phyloP scores from a whole-genome alignment of 1,140 invertebrate species.

The Antheraea pernyi region DNA sequence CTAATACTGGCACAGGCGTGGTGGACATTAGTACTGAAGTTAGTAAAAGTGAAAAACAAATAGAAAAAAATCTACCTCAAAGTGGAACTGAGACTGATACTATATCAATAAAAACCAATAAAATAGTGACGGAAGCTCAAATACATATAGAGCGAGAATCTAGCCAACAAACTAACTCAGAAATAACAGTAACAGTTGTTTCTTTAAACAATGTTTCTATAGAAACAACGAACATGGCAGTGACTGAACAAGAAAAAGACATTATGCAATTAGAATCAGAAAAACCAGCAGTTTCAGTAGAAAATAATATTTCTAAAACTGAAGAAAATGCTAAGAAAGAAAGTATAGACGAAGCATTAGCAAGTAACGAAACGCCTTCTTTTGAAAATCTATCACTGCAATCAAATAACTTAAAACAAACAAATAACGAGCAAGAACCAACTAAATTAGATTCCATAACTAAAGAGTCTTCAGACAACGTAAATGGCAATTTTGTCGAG shows the following conservation, averaged over 20 bases:
- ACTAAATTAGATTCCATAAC: neutral
- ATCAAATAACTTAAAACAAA: neutral
- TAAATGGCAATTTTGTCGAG: neutral
- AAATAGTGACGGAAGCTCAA: constrained; percentile 76
- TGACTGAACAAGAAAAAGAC: constrained; percentile 19
- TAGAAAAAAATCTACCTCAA: constrained; percentile 54
- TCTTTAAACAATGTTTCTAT: constrained; percentile 64
- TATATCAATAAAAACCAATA: constrained; percentile 71
- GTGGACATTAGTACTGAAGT: constrained; percentile 46
- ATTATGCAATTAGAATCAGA: neutral
- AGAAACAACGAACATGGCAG: constrained; percentile 52
- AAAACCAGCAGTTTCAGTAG: constrained; percentile 12
- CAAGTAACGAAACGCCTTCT: neutral
- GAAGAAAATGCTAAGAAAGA: neutral
- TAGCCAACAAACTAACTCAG: constrained; percentile 62
- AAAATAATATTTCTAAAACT: constrained; percentile 1
- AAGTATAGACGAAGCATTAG: constrained; percentile 11
- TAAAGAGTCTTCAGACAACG: neutral
- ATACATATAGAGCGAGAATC: constrained; percentile 73
- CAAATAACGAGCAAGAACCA: neutral
- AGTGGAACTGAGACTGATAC: constrained; percentile 76
- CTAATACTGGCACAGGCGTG: constrained; percentile 33
- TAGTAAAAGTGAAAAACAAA: constrained; percentile 45
- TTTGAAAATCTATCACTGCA: neutral
- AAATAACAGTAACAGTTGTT: constrained; percentile 63